A percentile compares a stretch with the other conserved stretches of the same genome.
Evolutionary conservation across 2,797 vertebrate genomes (phyloP).

Genomic region (Falco concolor): DNA sequence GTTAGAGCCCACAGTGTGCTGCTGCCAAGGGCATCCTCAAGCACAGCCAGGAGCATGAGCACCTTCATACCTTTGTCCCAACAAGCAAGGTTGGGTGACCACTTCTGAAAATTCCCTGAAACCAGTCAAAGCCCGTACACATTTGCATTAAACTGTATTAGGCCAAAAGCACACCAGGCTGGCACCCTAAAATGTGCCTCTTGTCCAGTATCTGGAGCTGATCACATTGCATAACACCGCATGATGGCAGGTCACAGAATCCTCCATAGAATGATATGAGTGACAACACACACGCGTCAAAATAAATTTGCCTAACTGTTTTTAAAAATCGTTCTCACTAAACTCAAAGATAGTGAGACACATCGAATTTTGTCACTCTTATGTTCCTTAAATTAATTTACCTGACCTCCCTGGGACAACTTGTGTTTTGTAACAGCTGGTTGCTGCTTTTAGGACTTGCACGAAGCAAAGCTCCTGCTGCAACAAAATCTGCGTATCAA

Average conservation of each 20-base stretch:
- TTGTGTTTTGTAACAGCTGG: background rate
- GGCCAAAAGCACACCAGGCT: background rate
- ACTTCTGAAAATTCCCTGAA: background rate
- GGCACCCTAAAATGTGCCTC: background rate
- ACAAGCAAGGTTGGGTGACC: background rate
- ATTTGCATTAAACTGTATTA: background rate
- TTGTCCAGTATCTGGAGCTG: background rate
- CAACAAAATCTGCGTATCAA: background rate
- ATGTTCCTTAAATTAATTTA: background rate
- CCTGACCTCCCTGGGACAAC: background rate
- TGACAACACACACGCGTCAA: background rate
- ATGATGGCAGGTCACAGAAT: background rate
- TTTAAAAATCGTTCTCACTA: background rate
- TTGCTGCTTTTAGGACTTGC: background rate
- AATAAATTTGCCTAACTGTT: background rate
- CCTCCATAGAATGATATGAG: background rate
- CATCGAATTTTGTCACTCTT: background rate
- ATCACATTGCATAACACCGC: background rate
- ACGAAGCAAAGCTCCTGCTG: background rate
- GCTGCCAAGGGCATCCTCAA: background rate
- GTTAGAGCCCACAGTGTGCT: fast-evolving
- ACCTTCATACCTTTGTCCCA: background rate
- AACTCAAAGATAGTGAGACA: background rate
- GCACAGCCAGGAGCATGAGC: background rate
- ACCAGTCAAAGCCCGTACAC: background rate